A percentile compares a stretch with the other conserved stretches of the same genome.
phyloP scores from a whole-genome alignment of 1,140 invertebrate genomes.

The Ericerus pela region DNA sequence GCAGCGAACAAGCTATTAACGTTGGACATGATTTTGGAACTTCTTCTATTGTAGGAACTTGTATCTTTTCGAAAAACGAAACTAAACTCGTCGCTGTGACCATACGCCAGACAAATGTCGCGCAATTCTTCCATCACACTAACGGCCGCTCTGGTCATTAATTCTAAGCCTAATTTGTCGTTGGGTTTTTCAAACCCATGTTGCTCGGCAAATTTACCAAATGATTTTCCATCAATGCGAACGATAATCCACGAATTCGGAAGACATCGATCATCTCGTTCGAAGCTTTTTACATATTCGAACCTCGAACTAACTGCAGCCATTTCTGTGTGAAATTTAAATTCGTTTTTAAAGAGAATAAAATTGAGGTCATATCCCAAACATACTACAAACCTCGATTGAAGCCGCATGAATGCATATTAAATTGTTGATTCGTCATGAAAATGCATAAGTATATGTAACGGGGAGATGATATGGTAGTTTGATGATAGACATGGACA shows the following conservation, averaged over 20 bases:
- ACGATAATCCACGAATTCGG: constrained; percentile 86
- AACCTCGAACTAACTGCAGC: constrained; percentile 36
- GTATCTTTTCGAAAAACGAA: constrained; percentile 74
- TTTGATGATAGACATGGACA: no score
- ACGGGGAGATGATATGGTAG: no score
- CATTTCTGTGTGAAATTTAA: no score
- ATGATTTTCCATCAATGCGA: constrained; percentile 79
- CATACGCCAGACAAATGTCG: constrained; percentile 72
- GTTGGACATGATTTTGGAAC: constrained; percentile 65
- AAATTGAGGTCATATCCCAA: no score
- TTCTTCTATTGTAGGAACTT: constrained; percentile 59
- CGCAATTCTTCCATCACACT: constrained; percentile 71
- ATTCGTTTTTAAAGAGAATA: no score
- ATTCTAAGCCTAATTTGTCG: constrained; percentile 58
- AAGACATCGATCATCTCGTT: constrained; percentile 59
- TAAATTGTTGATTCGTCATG: no score
- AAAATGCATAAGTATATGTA: no score
- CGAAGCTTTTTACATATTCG: constrained; percentile 72
- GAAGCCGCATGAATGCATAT: no score
- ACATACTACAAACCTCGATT: no score
- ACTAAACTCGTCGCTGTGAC: constrained; percentile 94
- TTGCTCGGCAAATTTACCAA: constrained; percentile 54
- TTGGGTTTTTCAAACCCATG: constrained; percentile 80
- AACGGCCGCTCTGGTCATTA: constrained; percentile 77
- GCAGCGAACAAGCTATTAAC: constrained; percentile 78